Evolutionary conservation across 1,140 invertebrate genomes (phyloP), one percentile per base, ranked within the genome.

Genomic region (Aradophagus sp.): DNA sequence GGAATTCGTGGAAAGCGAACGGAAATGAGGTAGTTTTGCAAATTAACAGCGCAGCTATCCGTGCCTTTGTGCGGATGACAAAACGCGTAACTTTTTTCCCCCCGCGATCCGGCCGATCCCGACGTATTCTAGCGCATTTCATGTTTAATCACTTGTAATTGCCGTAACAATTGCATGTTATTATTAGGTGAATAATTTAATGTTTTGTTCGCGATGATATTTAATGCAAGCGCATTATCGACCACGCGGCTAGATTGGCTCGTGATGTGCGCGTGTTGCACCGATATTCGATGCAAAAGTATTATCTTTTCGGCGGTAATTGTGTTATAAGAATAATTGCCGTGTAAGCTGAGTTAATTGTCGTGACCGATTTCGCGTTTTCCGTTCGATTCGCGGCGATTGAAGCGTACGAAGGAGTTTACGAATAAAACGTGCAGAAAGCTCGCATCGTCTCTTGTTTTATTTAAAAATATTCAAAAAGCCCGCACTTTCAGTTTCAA

Each of bases 111-210:
- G n/a, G n/a, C n/a, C n/a, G n/a, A n/a, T n/a, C n/a, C n/a, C n/a
- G n/a, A n/a, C n/a, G n/a, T n/a, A n/a, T n/a, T n/a, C n/a, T n/a
- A n/a, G n/a, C n/a, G n/a, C n/a, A 5, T 42, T 62, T 38, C 20
- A 66, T 58, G 45, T 56, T 66, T 58, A 58, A 68, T 68, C 53
- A 53, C 45, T 59, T 59, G 31, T 53, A 53, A 68, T 68, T 53
- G 36, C 53, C 19, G 13, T 16, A 68, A 59, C 55, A 55, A 61
- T 69, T 59, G 53, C 55, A 59, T 67, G 63, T 67, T 67, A 67
- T 59, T 67, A 53, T 15, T 36, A 13, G 45, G 17, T 53, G 53
- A 67, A 67, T 67, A 59, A 67, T 59, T 52, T 26, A 52, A 32
- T n/a, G 63, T 53, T 59, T 52, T 47, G 63, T 67, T 67, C 63